A percentile compares a stretch with the other conserved stretches of the same genome.
These are phyloP conservation scores for Dissostichus mawsoni DNA, from an alignment of 2,113 vertebrate species.

Conservation along the genomic window DNA sequence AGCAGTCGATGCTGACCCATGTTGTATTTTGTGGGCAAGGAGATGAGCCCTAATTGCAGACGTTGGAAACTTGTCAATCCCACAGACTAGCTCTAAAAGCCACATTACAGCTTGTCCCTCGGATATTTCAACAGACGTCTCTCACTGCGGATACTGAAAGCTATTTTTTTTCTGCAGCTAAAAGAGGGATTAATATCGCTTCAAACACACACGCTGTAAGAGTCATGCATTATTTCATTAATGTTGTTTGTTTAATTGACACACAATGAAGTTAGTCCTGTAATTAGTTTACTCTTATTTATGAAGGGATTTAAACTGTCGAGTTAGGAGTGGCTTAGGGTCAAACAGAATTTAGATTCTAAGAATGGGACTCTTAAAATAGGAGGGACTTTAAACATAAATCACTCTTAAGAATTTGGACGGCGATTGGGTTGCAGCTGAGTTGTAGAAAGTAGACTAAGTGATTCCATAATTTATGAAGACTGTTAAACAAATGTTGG, in stretches of 20 bases:
- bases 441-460: not conserved
- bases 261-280: conserved; percentile 28
- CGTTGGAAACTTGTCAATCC: conserved; percentile 44
- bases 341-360: conserved; percentile 17
- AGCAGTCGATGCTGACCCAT: conserved; percentile 38
- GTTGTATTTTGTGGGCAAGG: conserved; percentile 52
- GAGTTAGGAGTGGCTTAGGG: conserved; percentile 10
- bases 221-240: conserved; percentile 56
- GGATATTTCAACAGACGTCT: conserved; percentile 51
- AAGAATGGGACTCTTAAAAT: conserved; percentile 5
- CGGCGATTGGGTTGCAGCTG: not conserved
- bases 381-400: conserved; percentile 10
- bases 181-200: conserved; percentile 56
- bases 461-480: not conserved
- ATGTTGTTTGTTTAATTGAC: conserved; percentile 60
- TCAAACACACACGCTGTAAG: conserved; percentile 43
- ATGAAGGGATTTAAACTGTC: conserved; percentile 53
- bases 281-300: conserved; percentile 55
- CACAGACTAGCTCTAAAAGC: conserved; percentile 39
- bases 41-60: conserved; percentile 55
- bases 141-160: conserved; percentile 38
- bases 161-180: conserved; percentile 28
- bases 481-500: not conserved
- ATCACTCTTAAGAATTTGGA: not conserved
- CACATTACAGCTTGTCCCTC: conserved; percentile 48